These are phyloP conservation scores for Chrysodeixis includens DNA, from an alignment of 2,888 invertebrate genomes.

Conservation along the genomic window DNA sequence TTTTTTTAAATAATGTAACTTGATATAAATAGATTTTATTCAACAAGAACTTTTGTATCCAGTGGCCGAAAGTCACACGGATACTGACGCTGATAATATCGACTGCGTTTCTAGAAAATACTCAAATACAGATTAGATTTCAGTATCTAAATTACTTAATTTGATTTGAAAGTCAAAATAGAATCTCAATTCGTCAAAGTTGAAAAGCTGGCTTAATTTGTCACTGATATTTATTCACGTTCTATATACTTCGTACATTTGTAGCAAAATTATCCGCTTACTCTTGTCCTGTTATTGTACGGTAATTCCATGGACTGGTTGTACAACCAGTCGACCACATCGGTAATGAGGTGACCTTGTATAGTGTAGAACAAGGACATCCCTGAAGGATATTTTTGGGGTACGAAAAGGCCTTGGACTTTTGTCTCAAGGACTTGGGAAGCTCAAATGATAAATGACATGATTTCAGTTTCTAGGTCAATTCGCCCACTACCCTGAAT, in stretches of 20 bases:
- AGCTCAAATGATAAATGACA: conserved; percentile 79
- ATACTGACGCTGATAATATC: neutral
- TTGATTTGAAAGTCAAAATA: neutral
- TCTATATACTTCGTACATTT: conserved; percentile 45
- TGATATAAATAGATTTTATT: conserved; percentile 1
- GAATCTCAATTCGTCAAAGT: neutral
- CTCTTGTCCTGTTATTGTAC: conserved; percentile 66
- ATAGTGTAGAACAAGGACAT: conserved; percentile 67
- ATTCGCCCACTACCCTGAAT: conserved; percentile 74
- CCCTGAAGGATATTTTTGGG: conserved; percentile 80
- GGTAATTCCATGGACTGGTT: conserved; percentile 68
- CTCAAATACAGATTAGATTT: neutral
- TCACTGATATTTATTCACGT: conserved; percentile 37
- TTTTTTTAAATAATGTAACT: neutral
- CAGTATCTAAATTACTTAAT: neutral
- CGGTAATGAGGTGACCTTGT: conserved; percentile 75
- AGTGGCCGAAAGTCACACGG: neutral
- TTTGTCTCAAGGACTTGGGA: conserved; percentile 78
- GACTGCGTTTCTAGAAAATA: too few relatives aligned
- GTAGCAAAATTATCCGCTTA: conserved; percentile 42
- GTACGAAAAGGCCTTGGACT: conserved; percentile 78
- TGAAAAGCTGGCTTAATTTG: conserved; percentile 14
- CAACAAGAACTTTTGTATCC: neutral
- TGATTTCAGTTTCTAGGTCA: conserved; percentile 80
- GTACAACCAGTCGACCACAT: conserved; percentile 66